Percentiles rank a stretch among this genome's conserved stretches.
Evolutionary conservation across 1,140 invertebrate genomes (phyloP).

Genomic region (Diorhabda carinulata): DNA sequence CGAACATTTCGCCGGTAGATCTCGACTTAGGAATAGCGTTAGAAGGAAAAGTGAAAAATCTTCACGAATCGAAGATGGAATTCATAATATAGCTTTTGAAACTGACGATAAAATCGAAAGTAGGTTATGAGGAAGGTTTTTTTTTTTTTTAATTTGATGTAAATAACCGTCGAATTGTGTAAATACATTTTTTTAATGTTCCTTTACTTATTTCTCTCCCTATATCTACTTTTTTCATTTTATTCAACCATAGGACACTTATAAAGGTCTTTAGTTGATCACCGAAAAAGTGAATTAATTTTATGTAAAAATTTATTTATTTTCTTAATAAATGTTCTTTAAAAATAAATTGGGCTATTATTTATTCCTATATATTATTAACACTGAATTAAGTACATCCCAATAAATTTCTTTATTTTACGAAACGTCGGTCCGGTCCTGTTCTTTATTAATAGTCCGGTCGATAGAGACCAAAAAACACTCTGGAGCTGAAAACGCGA

Average conservation of each 20-base stretch:
- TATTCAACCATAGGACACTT: too few relatives aligned
- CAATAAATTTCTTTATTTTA: neutral
- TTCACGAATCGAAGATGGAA: neutral
- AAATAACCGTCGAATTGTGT: neutral
- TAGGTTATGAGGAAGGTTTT: neutral
- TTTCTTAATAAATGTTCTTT: neutral
- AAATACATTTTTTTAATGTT: too few relatives aligned
- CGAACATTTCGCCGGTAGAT: constrained; percentile 62
- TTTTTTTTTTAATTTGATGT: neutral
- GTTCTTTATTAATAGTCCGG: neutral
- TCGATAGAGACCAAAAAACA: too few relatives aligned
- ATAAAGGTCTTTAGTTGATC: too few relatives aligned
- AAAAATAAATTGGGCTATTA: neutral
- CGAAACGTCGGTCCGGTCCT: neutral
- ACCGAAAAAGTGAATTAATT: too few relatives aligned
- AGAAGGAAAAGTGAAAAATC: neutral
- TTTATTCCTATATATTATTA: neutral
- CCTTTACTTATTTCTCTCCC: too few relatives aligned
- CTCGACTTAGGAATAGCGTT: constrained; percentile 46
- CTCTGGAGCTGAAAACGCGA: too few relatives aligned
- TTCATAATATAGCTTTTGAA: constrained; percentile 5
- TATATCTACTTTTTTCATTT: too few relatives aligned
- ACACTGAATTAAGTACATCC: neutral
- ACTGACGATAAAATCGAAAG: constrained; percentile 5
- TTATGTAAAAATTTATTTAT: neutral